These are phyloP conservation scores for Rambutsinella grinnellia DNA, from an alignment of 2,888 invertebrate genomes.

Conservation along the genomic window DNA sequence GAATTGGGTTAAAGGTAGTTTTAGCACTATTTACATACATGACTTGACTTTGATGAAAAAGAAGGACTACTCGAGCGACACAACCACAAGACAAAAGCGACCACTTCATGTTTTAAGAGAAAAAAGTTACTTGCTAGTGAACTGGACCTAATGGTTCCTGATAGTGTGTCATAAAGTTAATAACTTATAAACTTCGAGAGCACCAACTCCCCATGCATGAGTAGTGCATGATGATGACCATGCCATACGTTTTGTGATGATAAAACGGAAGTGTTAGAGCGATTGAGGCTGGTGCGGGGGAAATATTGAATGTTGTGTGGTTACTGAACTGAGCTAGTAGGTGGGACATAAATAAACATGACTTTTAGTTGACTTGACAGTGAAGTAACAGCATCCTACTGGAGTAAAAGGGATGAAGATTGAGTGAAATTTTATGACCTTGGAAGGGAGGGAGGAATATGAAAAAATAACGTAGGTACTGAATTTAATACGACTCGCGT, in stretches of 20 bases:
- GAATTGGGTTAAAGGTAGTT: neutral
- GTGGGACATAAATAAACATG: no score
- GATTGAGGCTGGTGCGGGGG: neutral
- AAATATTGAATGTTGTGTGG: no score
- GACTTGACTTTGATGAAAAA: neutral
- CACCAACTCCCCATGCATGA: neutral
- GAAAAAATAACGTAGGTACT: no score
- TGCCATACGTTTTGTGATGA: no score
- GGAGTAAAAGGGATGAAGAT: neutral
- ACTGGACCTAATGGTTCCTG: conserved; percentile 23
- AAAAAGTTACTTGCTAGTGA: conserved; percentile 5
- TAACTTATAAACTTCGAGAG: neutral
- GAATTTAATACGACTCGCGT: no score
- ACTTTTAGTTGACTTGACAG: neutral
- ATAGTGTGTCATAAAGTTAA: conserved; percentile 33
- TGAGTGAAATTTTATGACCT: neutral
- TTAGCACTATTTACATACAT: neutral
- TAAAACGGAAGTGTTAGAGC: neutral
- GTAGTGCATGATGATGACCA: neutral
- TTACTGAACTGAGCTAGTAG: no score
- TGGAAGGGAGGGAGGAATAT: no score
- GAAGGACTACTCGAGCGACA: neutral
- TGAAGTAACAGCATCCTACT: neutral
- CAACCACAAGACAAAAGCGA: neutral
- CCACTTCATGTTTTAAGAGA: neutral